Conservation (phyloP, 2,888 invertebrate genomes). For the Macrosiphum euphorbiae region DNA sequence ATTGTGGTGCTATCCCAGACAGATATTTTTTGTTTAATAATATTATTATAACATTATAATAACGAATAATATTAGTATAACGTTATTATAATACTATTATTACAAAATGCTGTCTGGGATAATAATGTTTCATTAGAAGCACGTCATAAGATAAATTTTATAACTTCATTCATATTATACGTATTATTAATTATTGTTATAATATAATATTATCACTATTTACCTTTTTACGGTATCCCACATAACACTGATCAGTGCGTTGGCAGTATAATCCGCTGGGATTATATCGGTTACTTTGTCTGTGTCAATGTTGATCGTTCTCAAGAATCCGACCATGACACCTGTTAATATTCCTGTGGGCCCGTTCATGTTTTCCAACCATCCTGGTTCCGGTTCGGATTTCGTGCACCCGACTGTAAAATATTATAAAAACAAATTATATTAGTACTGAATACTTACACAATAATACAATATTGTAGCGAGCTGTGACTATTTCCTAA, state of each 20-base stretch:
- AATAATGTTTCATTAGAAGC: too few relatives aligned
- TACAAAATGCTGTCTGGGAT: too few relatives aligned
- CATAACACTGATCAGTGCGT: constrained; percentile 85
- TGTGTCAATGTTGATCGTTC: constrained; percentile 66
- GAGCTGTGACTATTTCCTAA: too few relatives aligned
- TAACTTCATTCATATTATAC: background rate
- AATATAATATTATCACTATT: background rate
- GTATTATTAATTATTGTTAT: background rate
- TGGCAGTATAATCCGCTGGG: constrained; percentile 93
- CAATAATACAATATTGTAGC: too few relatives aligned
- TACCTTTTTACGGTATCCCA: constrained; percentile 74
- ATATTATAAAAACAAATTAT: background rate
- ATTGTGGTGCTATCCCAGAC: too few relatives aligned
- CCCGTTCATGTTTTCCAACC: constrained; percentile 70
- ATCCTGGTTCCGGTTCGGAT: background rate
- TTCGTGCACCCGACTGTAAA: background rate
- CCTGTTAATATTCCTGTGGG: constrained; percentile 70
- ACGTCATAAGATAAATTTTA: too few relatives aligned
- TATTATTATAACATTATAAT: too few relatives aligned
- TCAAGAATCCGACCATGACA: background rate
- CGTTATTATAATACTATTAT: too few relatives aligned
- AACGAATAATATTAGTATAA: too few relatives aligned
- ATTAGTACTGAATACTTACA: background rate
- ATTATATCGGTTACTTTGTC: constrained; percentile 89
- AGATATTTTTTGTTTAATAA: too few relatives aligned